These are phyloP conservation scores for Villa cingulata DNA, from an alignment of 2,888 invertebrate species.

Conservation along the genomic window DNA sequence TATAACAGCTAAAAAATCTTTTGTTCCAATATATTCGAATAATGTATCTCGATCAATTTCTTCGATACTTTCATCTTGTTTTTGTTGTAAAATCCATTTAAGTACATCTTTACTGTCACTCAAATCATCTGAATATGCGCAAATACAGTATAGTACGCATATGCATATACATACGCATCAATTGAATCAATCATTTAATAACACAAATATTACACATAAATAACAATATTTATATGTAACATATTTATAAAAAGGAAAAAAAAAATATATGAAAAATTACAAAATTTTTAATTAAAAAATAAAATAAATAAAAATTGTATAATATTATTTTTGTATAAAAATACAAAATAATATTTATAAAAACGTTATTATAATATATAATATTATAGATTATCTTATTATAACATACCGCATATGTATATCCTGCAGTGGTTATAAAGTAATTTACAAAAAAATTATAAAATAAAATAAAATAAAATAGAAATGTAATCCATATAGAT, in stretches of 20 bases:
- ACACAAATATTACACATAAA: no score
- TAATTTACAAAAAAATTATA: neutral
- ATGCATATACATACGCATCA: no score
- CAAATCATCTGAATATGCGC: constrained; percentile 47
- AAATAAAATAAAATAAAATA: neutral
- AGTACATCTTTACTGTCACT: constrained; percentile 69
- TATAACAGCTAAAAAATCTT: constrained; percentile 81
- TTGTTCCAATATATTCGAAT: constrained; percentile 71
- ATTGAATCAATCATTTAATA: no score
- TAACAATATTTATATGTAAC: neutral
- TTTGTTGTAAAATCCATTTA: constrained; percentile 83
- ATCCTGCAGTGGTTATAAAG: constrained; percentile 24
- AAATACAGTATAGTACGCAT: neutral
- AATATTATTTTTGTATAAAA: no score
- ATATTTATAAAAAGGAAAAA: neutral
- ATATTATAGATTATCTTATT: neutral
- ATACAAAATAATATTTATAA: neutral
- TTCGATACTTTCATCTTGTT: constrained; percentile 82
- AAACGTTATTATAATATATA: neutral
- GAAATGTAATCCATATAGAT: neutral
- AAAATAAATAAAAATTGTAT: neutral
- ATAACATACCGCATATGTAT: constrained; percentile 23
- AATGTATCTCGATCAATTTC: constrained; percentile 73
- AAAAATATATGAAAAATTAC: neutral
- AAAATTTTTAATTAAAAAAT: neutral